These are phyloP conservation scores for Acleris emargana DNA, from an alignment of 2,888 invertebrate species.

Conservation along the genomic window DNA sequence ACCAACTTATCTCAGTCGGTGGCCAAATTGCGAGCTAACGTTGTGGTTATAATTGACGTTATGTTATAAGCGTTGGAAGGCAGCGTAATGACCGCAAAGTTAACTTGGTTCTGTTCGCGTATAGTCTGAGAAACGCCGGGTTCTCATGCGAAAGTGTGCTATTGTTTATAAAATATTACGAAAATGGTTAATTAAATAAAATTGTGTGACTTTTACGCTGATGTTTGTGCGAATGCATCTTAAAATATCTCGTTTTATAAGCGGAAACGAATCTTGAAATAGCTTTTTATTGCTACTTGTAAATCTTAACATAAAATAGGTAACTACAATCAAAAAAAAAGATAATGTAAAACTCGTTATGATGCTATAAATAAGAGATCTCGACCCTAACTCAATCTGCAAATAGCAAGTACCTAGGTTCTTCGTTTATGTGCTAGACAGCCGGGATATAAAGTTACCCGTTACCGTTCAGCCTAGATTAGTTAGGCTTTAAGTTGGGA, in stretches of 20 bases:
- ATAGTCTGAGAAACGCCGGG: constrained; percentile 71
- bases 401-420: not conserved
- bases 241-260: not conserved
- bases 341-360: not conserved
- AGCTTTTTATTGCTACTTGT: too few species aligned
- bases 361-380: not conserved
- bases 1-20: constrained; percentile 7
- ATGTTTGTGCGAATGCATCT: constrained; percentile 16
- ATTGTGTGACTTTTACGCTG: constrained; percentile 23
- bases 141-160: constrained; percentile 77
- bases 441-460: not conserved
- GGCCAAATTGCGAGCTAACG: constrained; percentile 11
- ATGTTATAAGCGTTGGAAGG: not conserved
- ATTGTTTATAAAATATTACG: constrained; percentile 43
- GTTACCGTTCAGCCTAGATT: not conserved
- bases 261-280: too few species aligned
- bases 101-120: constrained; percentile 38
- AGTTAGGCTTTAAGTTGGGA: not conserved
- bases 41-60: not conserved
- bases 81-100: constrained; percentile 7
- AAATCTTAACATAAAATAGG: too few species aligned
- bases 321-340: too few species aligned
- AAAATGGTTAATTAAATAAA: constrained; percentile 33
- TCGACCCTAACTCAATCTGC: not conserved
- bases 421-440: not conserved